Evolutionary conservation across 2,113 vertebrate species (phyloP), one percentile per base, ranked within the genome.

Genomic region (Periophthalmodon schlosseri): DNA sequence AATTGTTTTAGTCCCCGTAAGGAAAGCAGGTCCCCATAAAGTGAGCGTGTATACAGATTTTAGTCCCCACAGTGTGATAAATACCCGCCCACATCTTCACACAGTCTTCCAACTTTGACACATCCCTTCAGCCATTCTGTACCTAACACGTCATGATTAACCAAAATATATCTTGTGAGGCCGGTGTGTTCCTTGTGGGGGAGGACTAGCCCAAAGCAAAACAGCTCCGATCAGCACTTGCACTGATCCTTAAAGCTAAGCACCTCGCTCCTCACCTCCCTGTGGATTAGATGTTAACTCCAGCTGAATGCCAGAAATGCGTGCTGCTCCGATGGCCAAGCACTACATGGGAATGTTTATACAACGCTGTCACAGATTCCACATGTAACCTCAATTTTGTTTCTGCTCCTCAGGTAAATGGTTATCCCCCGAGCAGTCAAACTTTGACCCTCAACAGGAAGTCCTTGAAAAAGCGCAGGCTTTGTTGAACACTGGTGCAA

Each of bases 281-380:
- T 63, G 20, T 64, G 81, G 86, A 86, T 88, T 83, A 84, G 63
- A 81, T 39, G 57, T 78, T 84, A 87, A 87, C 79, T 84, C 76
- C 69, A 6, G n/a, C 47, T 20, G 6, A 50, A 82, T 75, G 69
- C 74, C 70, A 49, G 66, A 77, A 72, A 46, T 78, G 61, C 76
- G 63, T 80, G 72, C 82, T 86, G 86, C 84, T 82, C 87, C 82
- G 70, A 70, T 39, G 20, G 78, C 16, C 67, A 60, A 72, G 49
- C 65, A 73, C 24, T 77, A 64, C 72, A 79, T 74, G 83, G 71
- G 68, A 91, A 82, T 87, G 80, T 89, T 87, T 88, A 72, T 67
- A 68, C 71, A 52, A 34, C 21, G 20, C 78, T 54, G 58, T 58
- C 16, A 33, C 68, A 56, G 58, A 73, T 72, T 79, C 75, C 68